Percentiles rank a stretch among this genome's conserved stretches.
Conservation (phyloP, 2,113 vertebrate genomes). For the Myotis yumanensis region DNA sequence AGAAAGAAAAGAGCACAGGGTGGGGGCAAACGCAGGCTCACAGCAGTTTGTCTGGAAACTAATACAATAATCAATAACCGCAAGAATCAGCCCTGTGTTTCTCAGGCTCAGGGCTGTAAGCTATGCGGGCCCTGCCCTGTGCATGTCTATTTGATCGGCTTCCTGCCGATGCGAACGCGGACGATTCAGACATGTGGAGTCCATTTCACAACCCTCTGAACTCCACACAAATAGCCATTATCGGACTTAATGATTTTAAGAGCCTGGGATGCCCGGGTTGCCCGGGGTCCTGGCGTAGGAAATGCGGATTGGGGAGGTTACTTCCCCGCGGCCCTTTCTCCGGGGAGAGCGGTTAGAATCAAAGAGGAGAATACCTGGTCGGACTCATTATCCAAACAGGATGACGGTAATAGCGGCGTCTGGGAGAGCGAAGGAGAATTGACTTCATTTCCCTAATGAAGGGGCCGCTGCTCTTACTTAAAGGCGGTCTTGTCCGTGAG, state of each 20-base stretch:
- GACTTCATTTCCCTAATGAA: constrained; percentile 20
- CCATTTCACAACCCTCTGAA: constrained; percentile 23
- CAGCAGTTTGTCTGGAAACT: too few relatives aligned
- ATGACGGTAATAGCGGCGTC: background rate
- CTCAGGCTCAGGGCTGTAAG: fast-evolving
- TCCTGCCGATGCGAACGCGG: background rate
- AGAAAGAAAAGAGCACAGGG: too few relatives aligned
- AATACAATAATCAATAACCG: fast-evolving
- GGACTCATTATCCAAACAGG: background rate
- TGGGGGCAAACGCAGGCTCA: too few relatives aligned
- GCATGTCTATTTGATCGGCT: background rate
- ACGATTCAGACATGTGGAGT: background rate
- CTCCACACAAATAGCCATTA: background rate
- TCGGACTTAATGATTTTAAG: constrained; percentile 17
- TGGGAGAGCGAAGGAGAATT: background rate
- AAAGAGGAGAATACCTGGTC: constrained; percentile 26
- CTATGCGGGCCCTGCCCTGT: background rate
- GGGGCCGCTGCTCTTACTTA: background rate
- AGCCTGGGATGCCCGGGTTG: background rate
- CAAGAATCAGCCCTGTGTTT: background rate
- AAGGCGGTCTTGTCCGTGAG: background rate
- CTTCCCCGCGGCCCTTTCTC: constrained; percentile 32
- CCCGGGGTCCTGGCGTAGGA: background rate
- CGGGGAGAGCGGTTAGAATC: constrained; percentile 1
- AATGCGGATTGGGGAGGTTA: constrained; percentile 11